Percentiles rank a stretch among this genome's conserved stretches.
Evolutionary conservation across 2,888 invertebrate genomes (phyloP).

Genomic region (Ormyrus labotus): DNA sequence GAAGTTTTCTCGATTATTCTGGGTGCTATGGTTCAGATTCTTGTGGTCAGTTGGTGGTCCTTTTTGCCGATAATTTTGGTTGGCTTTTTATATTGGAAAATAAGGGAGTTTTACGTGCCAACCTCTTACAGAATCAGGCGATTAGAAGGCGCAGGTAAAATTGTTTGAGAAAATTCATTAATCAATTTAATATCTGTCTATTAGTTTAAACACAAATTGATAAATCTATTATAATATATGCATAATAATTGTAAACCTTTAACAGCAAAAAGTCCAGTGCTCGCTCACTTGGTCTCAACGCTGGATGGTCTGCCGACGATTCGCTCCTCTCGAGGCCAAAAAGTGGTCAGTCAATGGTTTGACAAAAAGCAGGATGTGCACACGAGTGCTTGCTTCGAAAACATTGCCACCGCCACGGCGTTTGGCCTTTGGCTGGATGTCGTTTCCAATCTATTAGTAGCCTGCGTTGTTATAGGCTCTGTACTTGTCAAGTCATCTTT

Average conservation of each 20-base stretch:
- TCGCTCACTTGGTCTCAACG: conserved; percentile 92
- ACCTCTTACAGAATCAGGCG: conserved; percentile 86
- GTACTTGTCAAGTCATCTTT: conserved; percentile 77
- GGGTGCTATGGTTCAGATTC: conserved; percentile 84
- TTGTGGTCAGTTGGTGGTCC: conserved; percentile 84
- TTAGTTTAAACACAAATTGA: not conserved
- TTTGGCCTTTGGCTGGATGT: conserved; percentile 83
- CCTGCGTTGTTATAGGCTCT: conserved; percentile 81
- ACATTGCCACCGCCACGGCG: conserved; percentile 79
- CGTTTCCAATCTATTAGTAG: conserved; percentile 81
- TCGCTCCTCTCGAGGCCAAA: conserved; percentile 85
- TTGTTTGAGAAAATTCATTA: not conserved
- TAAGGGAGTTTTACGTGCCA: conserved; percentile 82
- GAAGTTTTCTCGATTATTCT: conserved; percentile 83
- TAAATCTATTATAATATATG: not conserved
- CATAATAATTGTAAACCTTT: not conserved
- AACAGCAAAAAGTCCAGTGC: conserved; percentile 86
- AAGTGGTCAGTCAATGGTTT: conserved; percentile 85
- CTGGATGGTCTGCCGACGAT: conserved; percentile 92
- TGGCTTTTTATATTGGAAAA: conserved; percentile 80
- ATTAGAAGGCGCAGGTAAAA: conserved; percentile 78
- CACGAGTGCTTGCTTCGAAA: conserved; percentile 81
- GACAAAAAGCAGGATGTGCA: conserved; percentile 84
- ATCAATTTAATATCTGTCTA: not conserved
- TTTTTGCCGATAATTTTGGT: conserved; percentile 81